phyloP scores from a whole-genome alignment of 2,888 invertebrate genomes.

The Idaea aversata region DNA sequence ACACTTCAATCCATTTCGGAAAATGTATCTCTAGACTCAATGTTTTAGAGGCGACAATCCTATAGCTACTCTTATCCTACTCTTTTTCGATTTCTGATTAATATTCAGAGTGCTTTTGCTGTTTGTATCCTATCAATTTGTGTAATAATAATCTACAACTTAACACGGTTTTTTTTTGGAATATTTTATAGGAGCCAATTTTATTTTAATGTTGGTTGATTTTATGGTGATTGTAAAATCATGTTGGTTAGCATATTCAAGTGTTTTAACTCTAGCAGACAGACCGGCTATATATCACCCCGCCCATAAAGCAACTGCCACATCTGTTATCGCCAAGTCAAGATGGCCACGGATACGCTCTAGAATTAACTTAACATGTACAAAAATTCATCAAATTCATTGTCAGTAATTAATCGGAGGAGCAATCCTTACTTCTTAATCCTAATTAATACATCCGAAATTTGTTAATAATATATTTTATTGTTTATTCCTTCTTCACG shows the following conservation, averaged over 20 bases:
- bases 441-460: too few relatives aligned
- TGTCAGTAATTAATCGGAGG: not conserved
- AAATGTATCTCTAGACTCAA: not conserved
- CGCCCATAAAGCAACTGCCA: too few relatives aligned
- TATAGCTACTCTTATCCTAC: not conserved
- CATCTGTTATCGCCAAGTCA: too few relatives aligned
- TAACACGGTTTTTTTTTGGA: constrained; percentile 16
- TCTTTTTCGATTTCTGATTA: constrained; percentile 27
- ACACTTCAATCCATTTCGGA: not conserved
- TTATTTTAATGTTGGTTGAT: constrained; percentile 21
- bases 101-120: constrained; percentile 46
- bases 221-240: not conserved
- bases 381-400: not conserved
- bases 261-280: too few relatives aligned
- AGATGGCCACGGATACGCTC: too few relatives aligned
- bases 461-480: too few relatives aligned
- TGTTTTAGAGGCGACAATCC: not conserved
- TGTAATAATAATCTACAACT: constrained; percentile 41
- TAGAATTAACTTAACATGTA: not conserved
- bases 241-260: too few relatives aligned
- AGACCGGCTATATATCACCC: too few relatives aligned
- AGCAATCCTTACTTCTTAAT: too few relatives aligned
- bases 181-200: constrained; percentile 29
- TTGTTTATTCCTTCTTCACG: too few relatives aligned
- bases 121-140: constrained; percentile 46